Percentiles rank a stretch among this genome's conserved stretches.
Evolutionary conservation across 2,797 vertebrate species (phyloP).

Genomic region (Acanthis flammea): DNA sequence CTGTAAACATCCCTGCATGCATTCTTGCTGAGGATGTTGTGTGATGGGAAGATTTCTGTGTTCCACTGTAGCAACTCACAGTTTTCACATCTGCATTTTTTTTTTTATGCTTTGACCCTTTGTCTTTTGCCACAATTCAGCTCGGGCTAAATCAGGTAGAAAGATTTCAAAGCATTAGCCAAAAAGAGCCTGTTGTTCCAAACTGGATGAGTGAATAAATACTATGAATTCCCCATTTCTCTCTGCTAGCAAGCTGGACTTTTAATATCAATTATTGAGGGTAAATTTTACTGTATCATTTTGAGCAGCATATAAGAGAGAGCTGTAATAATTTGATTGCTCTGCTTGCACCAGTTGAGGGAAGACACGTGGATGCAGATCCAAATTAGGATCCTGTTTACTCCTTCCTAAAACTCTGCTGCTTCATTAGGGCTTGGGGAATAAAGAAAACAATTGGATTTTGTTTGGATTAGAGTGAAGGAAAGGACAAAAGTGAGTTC

Average conservation of each 20-base stretch:
- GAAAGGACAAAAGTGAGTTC: background rate
- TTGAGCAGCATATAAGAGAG: background rate
- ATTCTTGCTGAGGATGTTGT: background rate
- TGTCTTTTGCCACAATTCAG: background rate
- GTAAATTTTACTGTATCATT: background rate
- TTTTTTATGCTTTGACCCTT: background rate
- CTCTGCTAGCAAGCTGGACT: background rate
- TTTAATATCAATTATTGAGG: conserved; percentile 15
- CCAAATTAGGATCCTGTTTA: background rate
- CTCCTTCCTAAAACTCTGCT: background rate
- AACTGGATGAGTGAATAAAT: background rate
- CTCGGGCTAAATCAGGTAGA: background rate
- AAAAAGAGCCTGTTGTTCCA: background rate
- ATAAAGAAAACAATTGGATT: background rate
- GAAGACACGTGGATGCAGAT: background rate
- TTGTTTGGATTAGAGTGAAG: background rate
- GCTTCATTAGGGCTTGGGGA: background rate
- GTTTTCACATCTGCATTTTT: background rate
- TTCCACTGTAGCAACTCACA: background rate
- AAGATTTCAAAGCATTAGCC: background rate
- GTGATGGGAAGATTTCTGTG: background rate
- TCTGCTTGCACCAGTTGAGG: background rate
- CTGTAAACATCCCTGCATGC: background rate
- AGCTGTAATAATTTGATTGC: background rate
- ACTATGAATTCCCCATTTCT: background rate